Base-by-base conservation (phyloP, 2,113 vertebrate genomes). In the Hypanus sabinus region DNA sequence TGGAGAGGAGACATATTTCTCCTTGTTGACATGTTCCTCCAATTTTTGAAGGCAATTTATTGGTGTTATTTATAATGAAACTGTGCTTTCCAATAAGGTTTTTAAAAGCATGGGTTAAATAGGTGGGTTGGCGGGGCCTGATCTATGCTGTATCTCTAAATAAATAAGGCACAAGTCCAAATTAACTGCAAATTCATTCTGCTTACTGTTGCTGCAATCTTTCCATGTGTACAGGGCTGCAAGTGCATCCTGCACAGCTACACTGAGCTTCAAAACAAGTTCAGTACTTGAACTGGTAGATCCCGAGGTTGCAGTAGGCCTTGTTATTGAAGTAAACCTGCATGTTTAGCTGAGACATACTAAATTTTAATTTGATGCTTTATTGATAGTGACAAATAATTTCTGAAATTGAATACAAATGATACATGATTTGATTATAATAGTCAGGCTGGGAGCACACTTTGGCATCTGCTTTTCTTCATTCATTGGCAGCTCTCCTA, bases 401-500 rank as follows among this genome's bases (percentile, higher is more conserved):
- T 83, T 83, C 46, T 57, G 20, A 83, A 83, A 57, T 57, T 24
- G 80, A 83, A 55, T 55, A 55, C 55, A 8, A 83, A 22, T 57
- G 38, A 24, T 10, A 24, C 80, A 27, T 10, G 55, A 83, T 24
- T 57, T 24, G 80, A 57, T 83, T 83, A 83, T 24, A 27, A 27
- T 24, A 55, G 10, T 83, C 38, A 83, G 46, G 22, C 80, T 83
- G 38, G 80, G 46, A 83, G 14, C 8, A 24, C 1, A 55, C 57
- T 83, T 38, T 57, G 80, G 80, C 80, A 83, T 83, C 80, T 83
- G 80, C 46, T 83, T 55, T 57, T 24, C 80, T 83, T 27, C 80
- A 83, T 22, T 22, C 20, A 27, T 83, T 83, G 46, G 8, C 46
- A 27, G 46, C 79, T 16, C 79, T 80, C 36, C 79, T 5, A 81